A percentile compares a stretch with the other conserved stretches of the same genome.
Conservation (phyloP, 2,113 vertebrate genomes). For the Austrofundulus limnaeus region DNA sequence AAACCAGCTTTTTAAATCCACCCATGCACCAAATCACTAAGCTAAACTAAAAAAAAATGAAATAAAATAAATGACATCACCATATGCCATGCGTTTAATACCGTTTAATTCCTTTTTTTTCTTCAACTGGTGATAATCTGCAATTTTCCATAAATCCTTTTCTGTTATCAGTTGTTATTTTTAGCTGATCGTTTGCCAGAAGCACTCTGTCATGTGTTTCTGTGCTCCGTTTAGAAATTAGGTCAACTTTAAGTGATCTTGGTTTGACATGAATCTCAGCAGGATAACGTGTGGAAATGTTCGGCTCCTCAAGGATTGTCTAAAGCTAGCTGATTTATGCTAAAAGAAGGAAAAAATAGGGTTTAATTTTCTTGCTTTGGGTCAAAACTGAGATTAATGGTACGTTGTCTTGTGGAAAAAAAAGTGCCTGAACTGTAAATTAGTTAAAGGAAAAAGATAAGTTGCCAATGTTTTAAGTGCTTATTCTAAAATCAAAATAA, state of each 20-base stretch:
- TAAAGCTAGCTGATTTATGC: slow-evolving; percentile 28
- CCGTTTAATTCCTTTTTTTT: too few relatives aligned
- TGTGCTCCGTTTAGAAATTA: slow-evolving; percentile 22
- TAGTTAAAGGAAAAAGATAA: slow-evolving; percentile 48
- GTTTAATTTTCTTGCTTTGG: slow-evolving; percentile 20
- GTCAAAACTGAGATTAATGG: slow-evolving; percentile 37
- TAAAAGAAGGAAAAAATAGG: slow-evolving; percentile 17
- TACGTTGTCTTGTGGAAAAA: slow-evolving; percentile 40
- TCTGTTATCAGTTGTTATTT: too few relatives aligned
- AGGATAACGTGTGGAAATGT: slow-evolving; percentile 7
- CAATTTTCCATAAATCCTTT: too few relatives aligned
- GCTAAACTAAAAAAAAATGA: not conserved
- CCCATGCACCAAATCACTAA: not conserved
- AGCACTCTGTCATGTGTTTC: slow-evolving; percentile 4
- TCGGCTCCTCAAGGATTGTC: slow-evolving; percentile 24
- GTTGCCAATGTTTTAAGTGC: slow-evolving; percentile 22
- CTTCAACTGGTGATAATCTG: too few relatives aligned
- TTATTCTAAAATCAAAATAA: too few relatives aligned
- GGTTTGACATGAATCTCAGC: slow-evolving; percentile 4
- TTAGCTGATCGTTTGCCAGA: slow-evolving; percentile 1
- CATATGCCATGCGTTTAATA: too few relatives aligned
- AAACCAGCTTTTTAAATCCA: not conserved
- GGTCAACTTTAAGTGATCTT: slow-evolving; percentile 17
- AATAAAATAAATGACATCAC: too few relatives aligned
- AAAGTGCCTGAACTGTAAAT: slow-evolving; percentile 58